Evolutionary conservation across 1,140 invertebrate genomes (phyloP), one percentile per base, ranked within the genome.

Genomic region (Chlorops oryzae): DNA sequence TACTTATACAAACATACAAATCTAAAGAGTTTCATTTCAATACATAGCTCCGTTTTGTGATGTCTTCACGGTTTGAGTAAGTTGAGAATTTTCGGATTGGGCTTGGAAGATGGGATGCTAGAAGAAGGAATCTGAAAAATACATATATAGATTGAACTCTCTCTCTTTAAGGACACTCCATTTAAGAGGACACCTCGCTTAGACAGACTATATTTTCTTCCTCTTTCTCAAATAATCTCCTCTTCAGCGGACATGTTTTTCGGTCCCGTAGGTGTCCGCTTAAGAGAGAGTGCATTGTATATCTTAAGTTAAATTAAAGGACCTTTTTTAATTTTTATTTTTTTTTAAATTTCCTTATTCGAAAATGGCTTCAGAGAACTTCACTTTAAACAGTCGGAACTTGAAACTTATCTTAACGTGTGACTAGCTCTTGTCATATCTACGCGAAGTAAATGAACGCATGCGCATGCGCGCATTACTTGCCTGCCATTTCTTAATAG

Each of bases 1-100:
- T 46, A 37, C 47, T 39, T 47, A 51, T 51, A 49, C 44, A 54
- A 47, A 42, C 3, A 40, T 13, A 46, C 17, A 44, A 5, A 39
- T 28, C 12, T 6, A 47, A 23, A 41, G 51, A 51, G 54, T 54
- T 23, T 42, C 24, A 20, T 42, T 23, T 22, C 3, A 15, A 6
- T 42, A 5, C 15, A 22, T 18, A 20, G 24, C 22, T 42, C 24
- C 40, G 24, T 17, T 41, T 41, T 13, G 13, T 22, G n/a, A 21
- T 21, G n/a, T 41, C n/a, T 41, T 17, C 39, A 20, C 21, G 22
- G 39, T 22, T 41, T 23, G n/a, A n/a, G 18, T 22, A 17, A 4
- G 18, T 41, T 6, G 3, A 41, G 21, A 2, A 40, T 40, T 12
- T 15, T 38, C 18, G 37, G 13, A 32, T 12, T 27, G 28, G 42